Base-by-base conservation (phyloP, 2,888 invertebrate species). In the Mythimna loreyi region DNA sequence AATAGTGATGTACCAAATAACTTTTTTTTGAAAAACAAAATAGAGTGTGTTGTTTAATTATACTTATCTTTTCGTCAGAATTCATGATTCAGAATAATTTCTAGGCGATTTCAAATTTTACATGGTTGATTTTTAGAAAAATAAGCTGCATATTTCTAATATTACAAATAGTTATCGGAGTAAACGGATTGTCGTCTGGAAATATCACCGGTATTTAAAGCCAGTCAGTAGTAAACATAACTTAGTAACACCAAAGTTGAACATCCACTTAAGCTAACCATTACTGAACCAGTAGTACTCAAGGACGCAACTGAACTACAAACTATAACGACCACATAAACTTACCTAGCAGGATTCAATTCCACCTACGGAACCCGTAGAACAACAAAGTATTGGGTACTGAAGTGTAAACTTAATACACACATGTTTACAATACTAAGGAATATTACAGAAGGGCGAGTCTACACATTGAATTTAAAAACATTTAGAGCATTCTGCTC, bases 331-430 rank as follows among this genome's bases (percentile, higher is more conserved):
- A 57, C 19, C 55, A 40, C 40, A 69, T 73, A 59, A 69, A 65
- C 58, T 59, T 8, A 23, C 21, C 19, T 59, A 65, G 23, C 62
- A 63, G 74, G 53, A 70, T 74, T 69, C 63, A 62, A 67, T 64
- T 63, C 25, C 30, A 62, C 57, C 62, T 65, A 67, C 40, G 52
- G 72, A 73, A 69, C 62, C 65, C 57, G 59, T 57, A 59, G 49
- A 40, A 33, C 62, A 43, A 70, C 67, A 72, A 62, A 67, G 56
- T 81, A 70, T 67, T 55, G 57, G 28, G 53, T 52, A 56, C 61
- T 67, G 67, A 77, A 70, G 66, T 68, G 66, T 61, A 50, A 74
- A 75, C 63, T 80, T 52, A 53, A 66, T 49, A 62, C 68, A 64
- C 61, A 70, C 63, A 59, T 70, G 71, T 59, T 52, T 11, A 5